Conservation (phyloP, 2,113 vertebrate species). For the Clarias macrocephalus region DNA sequence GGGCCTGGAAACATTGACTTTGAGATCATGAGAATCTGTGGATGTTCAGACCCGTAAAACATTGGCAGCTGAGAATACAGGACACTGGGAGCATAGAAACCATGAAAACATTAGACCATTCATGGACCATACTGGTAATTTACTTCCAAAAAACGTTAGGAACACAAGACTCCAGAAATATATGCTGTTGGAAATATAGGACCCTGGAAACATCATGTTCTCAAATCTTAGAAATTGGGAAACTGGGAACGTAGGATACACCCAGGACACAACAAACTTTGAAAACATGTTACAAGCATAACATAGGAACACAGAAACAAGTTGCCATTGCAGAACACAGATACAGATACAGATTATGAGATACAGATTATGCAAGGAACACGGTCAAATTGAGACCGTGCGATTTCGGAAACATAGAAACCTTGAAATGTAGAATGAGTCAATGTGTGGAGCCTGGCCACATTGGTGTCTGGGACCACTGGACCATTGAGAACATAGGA, state of each 20-base stretch:
- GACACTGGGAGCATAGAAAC: background rate
- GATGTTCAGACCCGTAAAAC: background rate
- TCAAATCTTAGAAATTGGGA: too few species aligned
- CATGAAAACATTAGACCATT: too few species aligned
- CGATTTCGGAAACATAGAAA: background rate
- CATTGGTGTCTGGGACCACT: background rate
- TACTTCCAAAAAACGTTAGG: background rate
- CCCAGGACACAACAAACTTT: too few species aligned
- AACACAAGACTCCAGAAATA: background rate
- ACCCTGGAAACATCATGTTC: background rate
- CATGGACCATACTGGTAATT: background rate
- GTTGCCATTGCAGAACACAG: background rate
- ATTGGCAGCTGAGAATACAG: background rate
- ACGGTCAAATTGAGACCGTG: background rate
- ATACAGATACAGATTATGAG: too few species aligned
- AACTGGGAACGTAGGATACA: background rate
- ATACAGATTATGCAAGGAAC: background rate
- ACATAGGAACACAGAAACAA: background rate
- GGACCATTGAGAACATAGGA: too few species aligned
- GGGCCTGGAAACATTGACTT: background rate
- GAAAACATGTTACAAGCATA: background rate
- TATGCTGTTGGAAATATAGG: background rate
- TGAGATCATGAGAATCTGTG: background rate
- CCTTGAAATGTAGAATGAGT: background rate
- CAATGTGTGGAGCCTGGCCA: background rate